Conservation (phyloP, 1,140 invertebrate species). For the Drosophila azteca region DNA sequence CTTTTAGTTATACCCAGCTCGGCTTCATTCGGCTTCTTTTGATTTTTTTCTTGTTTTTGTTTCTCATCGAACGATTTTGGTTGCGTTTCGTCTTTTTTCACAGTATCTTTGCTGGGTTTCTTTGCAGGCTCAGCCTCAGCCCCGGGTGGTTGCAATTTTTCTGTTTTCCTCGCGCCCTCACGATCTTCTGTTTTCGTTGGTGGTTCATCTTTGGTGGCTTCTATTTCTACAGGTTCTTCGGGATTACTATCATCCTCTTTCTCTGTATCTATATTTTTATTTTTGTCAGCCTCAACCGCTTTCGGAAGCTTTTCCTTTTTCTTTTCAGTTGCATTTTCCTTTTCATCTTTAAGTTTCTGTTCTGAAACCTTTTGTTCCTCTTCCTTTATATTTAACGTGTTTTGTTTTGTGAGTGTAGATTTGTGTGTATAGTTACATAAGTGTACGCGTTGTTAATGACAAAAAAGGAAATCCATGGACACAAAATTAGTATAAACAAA, state of each 20-base stretch:
- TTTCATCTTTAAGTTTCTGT: slow-evolving; percentile 8
- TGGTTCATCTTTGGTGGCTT: neutral
- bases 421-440: slow-evolving; percentile 3
- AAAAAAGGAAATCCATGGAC: slow-evolving; percentile 4
- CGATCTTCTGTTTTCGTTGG: neutral
- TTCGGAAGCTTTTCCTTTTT: slow-evolving; percentile 6
- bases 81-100: slow-evolving; percentile 31
- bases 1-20: too few species aligned
- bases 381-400: neutral
- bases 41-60: slow-evolving; percentile 13
- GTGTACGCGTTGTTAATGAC: slow-evolving; percentile 25
- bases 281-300: slow-evolving; percentile 12
- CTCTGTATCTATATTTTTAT: slow-evolving; percentile 13
- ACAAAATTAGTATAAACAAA: slow-evolving; percentile 8
- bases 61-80: slow-evolving; percentile 3
- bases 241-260: neutral
- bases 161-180: slow-evolving; percentile 12
- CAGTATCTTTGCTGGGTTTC: slow-evolving; percentile 26
- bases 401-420: slow-evolving; percentile 6
- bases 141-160: slow-evolving; percentile 28
- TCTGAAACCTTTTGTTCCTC: slow-evolving; percentile 11
- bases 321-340: slow-evolving; percentile 10
- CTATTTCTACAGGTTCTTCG: neutral
- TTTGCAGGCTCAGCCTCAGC: slow-evolving; percentile 28
- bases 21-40: slow-evolving; percentile 28